A percentile compares a stretch with the other conserved stretches of the same genome.
Conservation (phyloP, 2,797 vertebrate species). For the Poeciliopsis gracilis region DNA sequence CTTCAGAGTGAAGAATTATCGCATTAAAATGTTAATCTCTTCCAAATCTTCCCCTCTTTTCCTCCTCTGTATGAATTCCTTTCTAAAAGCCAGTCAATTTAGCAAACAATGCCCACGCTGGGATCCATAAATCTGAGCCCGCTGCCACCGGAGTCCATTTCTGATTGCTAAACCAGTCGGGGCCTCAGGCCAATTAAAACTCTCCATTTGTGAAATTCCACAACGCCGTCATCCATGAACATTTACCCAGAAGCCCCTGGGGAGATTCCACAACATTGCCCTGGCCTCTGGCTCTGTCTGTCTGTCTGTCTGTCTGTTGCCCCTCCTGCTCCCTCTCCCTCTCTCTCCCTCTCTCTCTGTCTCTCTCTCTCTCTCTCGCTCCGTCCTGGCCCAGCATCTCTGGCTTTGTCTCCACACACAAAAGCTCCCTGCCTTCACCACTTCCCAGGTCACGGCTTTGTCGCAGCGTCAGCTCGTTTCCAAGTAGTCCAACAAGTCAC, state of each 20-base stretch:
- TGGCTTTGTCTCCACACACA: slow-evolving; percentile 81
- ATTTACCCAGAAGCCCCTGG: slow-evolving; percentile 82
- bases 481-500: slow-evolving; percentile 66
- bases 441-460: slow-evolving; percentile 85
- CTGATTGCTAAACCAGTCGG: slow-evolving; percentile 79
- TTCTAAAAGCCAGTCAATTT: slow-evolving; percentile 13
- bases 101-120: slow-evolving; percentile 42
- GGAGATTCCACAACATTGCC: slow-evolving; percentile 82
- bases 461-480: slow-evolving; percentile 73
- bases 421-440: slow-evolving; percentile 83
- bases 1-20: slow-evolving; percentile 12
- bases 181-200: slow-evolving; percentile 82
- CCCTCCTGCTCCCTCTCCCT: no score
- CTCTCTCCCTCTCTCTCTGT: no score
- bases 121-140: slow-evolving; percentile 59
- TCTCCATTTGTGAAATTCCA: slow-evolving; percentile 83
- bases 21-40: slow-evolving; percentile 23
- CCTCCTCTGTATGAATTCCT: slow-evolving; percentile 16
- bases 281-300: slow-evolving; percentile 73
- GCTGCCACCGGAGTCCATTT: slow-evolving; percentile 60
- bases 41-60: slow-evolving; percentile 22
- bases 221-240: slow-evolving; percentile 84
- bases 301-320: slow-evolving; percentile 62
- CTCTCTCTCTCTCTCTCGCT: slow-evolving; percentile 53
- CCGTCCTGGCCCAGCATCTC: slow-evolving; percentile 71